Evolutionary conservation across 1,140 invertebrate genomes (phyloP), one percentile per base, ranked within the genome.

Genomic region (Drosophila sucinea): DNA sequence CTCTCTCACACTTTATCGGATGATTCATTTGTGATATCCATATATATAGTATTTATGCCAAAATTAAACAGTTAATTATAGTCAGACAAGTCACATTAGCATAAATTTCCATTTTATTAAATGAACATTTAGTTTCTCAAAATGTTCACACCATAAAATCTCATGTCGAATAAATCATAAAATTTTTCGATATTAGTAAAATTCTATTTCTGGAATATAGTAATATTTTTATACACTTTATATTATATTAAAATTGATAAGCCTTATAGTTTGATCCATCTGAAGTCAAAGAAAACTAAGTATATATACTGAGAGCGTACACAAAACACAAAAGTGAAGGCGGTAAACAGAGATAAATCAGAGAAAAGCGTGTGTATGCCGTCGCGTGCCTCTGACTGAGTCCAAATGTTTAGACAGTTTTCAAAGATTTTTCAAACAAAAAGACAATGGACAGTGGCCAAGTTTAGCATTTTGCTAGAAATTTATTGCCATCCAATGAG

Each of bases 331-430:
- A 69, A 47, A 47, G 1, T 27, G 44, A 51, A 17, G 33, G 6
- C 35, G 67, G 61, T 61, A 79, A 87, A 77, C 67, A 79, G 8
- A 67, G 55, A 87, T 87, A 89, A 87, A 87, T 87, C 77, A 89
- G 64, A 51, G 25, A 29, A 57, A 23, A 73, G 57, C 70, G 66
- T 73, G 84, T 73, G 84, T 27, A 51, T 51, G 23, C 8, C 23
- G 44, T 74, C 84, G 80, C 84, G 79, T 84, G 83, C 67, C 83
- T 51, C 23, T 51, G 23, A 10, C 44, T 51, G 44, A 33, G 60
- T 41, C 70, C 33, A 65, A 72, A 63, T 60, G 40, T 72, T 72
- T 67, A 47, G 55, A 77, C 54, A 67, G 60, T 57, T 61, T 64
- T 57, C 35, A 54, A 57, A 66, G n/a, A 38, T 81, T 74, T 64